Evolutionary conservation across 2,113 vertebrate genomes (phyloP), one percentile per base, ranked within the genome.

Genomic region (Panurus biarmicus): DNA sequence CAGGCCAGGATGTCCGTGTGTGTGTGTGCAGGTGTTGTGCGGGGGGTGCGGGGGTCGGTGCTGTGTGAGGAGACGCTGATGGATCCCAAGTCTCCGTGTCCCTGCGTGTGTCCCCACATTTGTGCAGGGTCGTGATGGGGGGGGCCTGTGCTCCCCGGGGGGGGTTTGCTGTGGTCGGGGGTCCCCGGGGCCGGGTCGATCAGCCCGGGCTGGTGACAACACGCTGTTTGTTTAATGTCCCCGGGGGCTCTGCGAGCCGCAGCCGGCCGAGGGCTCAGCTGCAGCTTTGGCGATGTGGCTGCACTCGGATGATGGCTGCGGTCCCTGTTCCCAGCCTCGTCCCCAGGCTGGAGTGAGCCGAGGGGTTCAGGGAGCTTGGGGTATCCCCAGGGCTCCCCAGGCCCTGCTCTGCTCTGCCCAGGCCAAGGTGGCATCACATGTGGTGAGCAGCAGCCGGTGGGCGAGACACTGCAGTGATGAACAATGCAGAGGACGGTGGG

Each of bases 151-250:
- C 69, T 91, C 89, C 81, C 92, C 2, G 22, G 74, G 89, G 74
- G 4, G 15, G 22, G 1, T 89, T 96, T 92, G 89, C 84, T 77
- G 92, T 25, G 76, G 20, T 17, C 8, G 45, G 71, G 87, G 85
- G 93, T 93, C 93, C 86, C 93, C 21, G 9, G 40, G 80, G 93
- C 72, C 69, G 26, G 88, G 61, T 97, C 88, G 72, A 95, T 94
- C 60, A 50, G 78, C 28, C 6, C 71, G 56, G 20, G 40, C 17
- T 60, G 90, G 90, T 86, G 80, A 96, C 91, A 95, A 96, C 93
- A 94, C 9, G 8, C 25, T 92, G 95, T 94, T 97, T 97, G 96
- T 94, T 97, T 95, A 96, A 97, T 2, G 28, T 82, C 96, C 94
- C 95, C 62, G 11, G 29, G 91, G 90, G 73, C 74, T 16, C 54